These are phyloP conservation scores for Gobius niger DNA, from an alignment of 2,113 vertebrate species.

Conservation along the genomic window DNA sequence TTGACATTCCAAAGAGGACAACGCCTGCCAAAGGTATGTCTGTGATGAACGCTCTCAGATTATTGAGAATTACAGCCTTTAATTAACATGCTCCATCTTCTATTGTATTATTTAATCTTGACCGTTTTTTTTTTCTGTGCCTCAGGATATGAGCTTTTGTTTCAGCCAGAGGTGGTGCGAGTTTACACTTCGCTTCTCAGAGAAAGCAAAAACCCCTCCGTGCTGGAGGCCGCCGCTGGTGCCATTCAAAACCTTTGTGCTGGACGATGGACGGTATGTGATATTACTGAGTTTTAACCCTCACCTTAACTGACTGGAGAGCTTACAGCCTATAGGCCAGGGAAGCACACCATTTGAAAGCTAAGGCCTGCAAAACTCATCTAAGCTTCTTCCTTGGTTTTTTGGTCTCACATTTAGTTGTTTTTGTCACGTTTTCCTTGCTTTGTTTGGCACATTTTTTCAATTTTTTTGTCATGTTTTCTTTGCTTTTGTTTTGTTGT, in stretches of 20 bases:
- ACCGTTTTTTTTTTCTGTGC: background rate
- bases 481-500: too few species aligned
- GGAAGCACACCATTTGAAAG: too few species aligned
- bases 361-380: too few species aligned
- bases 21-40: constrained; percentile 87
- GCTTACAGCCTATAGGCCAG: too few species aligned
- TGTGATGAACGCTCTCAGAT: background rate
- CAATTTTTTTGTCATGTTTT: too few species aligned
- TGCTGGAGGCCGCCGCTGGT: constrained; percentile 92
- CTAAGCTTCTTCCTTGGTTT: too few species aligned
- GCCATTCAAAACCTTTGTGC: constrained; percentile 96
- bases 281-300: background rate
- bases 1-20: constrained; percentile 94
- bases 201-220: constrained; percentile 89
- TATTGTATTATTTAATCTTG: background rate
- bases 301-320: too few species aligned
- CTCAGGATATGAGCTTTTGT: constrained; percentile 92
- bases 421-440: too few species aligned
- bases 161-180: constrained; percentile 94
- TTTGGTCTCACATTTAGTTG: too few species aligned
- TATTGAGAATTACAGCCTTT: background rate
- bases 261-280: constrained; percentile 87
- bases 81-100: background rate
- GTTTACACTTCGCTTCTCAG: constrained; percentile 93
- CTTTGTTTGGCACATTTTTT: too few species aligned